phyloP scores from a whole-genome alignment of 2,797 vertebrate species.

The Sylvilagus floridanus region DNA sequence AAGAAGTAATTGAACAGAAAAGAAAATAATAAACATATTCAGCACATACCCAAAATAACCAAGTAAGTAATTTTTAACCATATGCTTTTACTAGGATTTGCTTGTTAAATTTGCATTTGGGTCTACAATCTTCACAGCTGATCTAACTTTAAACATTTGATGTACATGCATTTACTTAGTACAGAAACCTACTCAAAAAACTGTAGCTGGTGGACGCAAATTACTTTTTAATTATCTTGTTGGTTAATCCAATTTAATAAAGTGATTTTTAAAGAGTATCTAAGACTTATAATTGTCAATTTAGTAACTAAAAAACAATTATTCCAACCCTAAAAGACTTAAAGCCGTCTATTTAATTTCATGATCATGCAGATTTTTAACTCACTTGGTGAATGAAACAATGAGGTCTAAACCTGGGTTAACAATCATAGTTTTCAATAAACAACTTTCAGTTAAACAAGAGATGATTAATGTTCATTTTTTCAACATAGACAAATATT shows the following conservation, averaged over 20 bases:
- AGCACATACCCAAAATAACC: background rate
- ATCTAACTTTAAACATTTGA: conserved; percentile 18
- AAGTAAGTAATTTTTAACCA: conserved; percentile 1
- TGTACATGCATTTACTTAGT: background rate
- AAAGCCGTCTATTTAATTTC: conserved; percentile 57
- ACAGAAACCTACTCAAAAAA: conserved; percentile 14
- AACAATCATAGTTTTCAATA: conserved; percentile 8
- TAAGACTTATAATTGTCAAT: conserved; percentile 42
- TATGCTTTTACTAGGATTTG: background rate
- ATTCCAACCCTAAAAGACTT: background rate
- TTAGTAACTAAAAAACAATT: conserved; percentile 12
- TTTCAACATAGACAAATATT: background rate
- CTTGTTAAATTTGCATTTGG: background rate
- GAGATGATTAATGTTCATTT: conserved; percentile 46
- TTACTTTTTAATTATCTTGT: background rate
- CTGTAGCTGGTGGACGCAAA: background rate
- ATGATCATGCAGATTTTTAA: conserved; percentile 46
- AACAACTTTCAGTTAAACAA: conserved; percentile 43
- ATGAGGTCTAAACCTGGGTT: background rate
- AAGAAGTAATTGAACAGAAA: conserved; percentile 12
- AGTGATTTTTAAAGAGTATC: background rate
- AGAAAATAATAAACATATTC: conserved; percentile 38
- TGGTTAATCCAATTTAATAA: conserved; percentile 31
- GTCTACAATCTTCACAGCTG: background rate
- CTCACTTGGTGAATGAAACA: conserved; percentile 28